phyloP scores from a whole-genome alignment of 2,888 invertebrate species.

The Bombyx huttoni region DNA sequence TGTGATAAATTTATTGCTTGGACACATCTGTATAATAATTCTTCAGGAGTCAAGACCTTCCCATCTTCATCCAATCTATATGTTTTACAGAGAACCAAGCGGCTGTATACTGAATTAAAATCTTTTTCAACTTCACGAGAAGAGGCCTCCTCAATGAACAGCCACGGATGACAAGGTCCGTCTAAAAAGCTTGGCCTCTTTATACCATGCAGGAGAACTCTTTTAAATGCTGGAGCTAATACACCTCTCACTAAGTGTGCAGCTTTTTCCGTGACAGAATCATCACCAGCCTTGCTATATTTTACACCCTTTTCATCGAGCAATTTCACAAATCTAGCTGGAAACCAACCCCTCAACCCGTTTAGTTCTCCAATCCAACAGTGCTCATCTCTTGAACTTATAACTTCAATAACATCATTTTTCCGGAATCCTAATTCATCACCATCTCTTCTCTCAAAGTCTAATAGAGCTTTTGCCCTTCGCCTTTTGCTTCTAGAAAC shows the following conservation, averaged over 20 bases:
- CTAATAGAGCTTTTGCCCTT: constrained; percentile 94
- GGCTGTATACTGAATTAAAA: constrained; percentile 97
- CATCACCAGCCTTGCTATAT: constrained; percentile 95
- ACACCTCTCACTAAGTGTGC: constrained; percentile 96
- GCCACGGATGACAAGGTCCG: constrained; percentile 97
- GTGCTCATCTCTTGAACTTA: constrained; percentile 97
- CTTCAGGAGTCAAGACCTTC: constrained; percentile 98
- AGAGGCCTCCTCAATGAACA: constrained; percentile 98
- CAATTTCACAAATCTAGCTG: constrained; percentile 95
- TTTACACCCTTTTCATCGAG: constrained; percentile 86
- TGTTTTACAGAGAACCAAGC: constrained; percentile 96
- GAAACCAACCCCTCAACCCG: constrained; percentile 96
- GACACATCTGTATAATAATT: constrained; percentile 93
- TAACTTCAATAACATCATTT: constrained; percentile 98
- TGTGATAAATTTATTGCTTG: constrained; percentile 96
- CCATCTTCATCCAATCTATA: constrained; percentile 99
- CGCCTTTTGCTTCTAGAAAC: constrained; percentile 89
- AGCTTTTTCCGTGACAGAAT: constrained; percentile 95
- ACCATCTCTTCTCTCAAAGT: constrained; percentile 98
- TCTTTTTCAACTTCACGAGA: constrained; percentile 97
- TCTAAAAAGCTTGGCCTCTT: constrained; percentile 91
- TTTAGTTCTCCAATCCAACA: constrained; percentile 99
- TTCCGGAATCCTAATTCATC: constrained; percentile 98
- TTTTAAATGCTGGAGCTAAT: constrained; percentile 92
- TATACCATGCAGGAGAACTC: constrained; percentile 95